Base-by-base conservation (phyloP, 2,888 invertebrate species). In the Alloscopus bannaensis region DNA sequence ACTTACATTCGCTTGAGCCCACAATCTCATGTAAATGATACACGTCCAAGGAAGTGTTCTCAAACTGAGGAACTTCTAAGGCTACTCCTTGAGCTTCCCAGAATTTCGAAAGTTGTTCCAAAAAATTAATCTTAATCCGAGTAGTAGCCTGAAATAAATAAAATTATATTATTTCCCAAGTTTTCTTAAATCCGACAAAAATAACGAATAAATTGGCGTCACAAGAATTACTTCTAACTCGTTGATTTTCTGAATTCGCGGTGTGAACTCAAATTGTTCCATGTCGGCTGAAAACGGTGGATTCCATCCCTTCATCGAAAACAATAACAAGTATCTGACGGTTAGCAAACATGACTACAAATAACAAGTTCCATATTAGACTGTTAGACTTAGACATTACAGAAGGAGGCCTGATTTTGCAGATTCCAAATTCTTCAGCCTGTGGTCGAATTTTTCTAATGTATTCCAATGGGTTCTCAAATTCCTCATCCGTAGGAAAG, bases 231-330 rank as follows among this genome's bases (percentile, higher is more conserved):
- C 94, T 91, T 99, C 99, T 77, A 99, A 90, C 88, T 99, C 99
- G 90, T 99, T 98, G 70, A 99, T 90, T 85, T 97, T 92, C 89
- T 99, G 99, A 86, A 99, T 95, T 86, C 99, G 91, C 16, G 99
- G 99, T 22, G 95, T 96, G 90, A 99, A 99, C 87, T 94, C 93
- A 87, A 99, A 93, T 86, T 95, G 94, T 88, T 98, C 97, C 26
- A 98, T 96, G 88, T 99, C 96, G 68, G 99, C 97, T 11, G 97
- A 97, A 90, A 99, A 99, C 13, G 99, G 97, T 55, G 98, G 98
- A 87, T 96, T 95, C 96, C 98, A 98, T 87, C 94, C 93, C 95
- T 97, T 90, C 1, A 92, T 91, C n/a, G 73, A 20, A 22, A 8
- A 31, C 3, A 28, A 36, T 36, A 36, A 6, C 6, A 36, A 36